phyloP scores from a whole-genome alignment of 1,140 invertebrate genomes.

The Bombus polaris region DNA sequence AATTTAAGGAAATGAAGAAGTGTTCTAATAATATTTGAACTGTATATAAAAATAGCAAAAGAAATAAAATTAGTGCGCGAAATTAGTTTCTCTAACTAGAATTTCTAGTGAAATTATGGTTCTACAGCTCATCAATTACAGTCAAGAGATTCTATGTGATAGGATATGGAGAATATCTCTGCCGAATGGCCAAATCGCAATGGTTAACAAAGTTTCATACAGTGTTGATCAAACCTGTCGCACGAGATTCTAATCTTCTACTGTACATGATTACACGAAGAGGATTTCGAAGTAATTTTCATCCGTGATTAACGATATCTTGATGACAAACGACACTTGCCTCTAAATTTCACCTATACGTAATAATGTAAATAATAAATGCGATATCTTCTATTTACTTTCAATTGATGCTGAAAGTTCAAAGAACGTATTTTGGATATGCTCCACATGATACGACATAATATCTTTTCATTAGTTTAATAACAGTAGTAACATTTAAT shows the following conservation, averaged over 20 bases:
- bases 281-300: neutral
- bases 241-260: slow-evolving; percentile 6
- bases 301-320: neutral
- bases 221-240: slow-evolving; percentile 23
- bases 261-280: too few relatives aligned
- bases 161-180: neutral
- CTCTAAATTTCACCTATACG: neutral
- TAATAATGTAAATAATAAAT: neutral
- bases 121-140: slow-evolving; percentile 18
- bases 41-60: too few relatives aligned
- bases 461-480: too few relatives aligned
- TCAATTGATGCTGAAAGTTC: too few relatives aligned
- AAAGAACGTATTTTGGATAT: too few relatives aligned
- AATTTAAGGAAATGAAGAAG: neutral
- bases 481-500: too few relatives aligned
- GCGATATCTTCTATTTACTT: too few relatives aligned
- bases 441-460: too few relatives aligned
- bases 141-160: neutral
- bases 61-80: neutral
- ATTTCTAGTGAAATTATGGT: neutral
- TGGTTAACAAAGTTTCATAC: neutral
- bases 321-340: too few relatives aligned
- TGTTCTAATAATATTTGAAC: too few relatives aligned
- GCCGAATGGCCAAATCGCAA: neutral
- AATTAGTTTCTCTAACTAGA: neutral